Conservation (phyloP, 1,140 invertebrate species). For the Ptiloglossa arizonensis region DNA sequence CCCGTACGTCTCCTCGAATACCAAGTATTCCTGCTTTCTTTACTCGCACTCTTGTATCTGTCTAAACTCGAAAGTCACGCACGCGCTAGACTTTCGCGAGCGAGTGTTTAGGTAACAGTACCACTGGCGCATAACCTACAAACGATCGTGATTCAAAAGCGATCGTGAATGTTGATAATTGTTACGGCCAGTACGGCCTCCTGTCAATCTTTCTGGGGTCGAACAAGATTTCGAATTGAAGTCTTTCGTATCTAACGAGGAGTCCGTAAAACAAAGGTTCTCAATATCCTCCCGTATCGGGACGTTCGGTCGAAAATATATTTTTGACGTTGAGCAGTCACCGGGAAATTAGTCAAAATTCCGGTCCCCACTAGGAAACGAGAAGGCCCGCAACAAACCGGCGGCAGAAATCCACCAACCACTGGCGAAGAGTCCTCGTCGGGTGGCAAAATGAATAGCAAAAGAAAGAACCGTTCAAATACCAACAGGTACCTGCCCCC, state of each 20-base stretch:
- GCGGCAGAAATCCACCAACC: slow-evolving; percentile 79
- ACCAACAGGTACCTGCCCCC: slow-evolving; percentile 75
- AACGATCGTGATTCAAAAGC: slow-evolving; percentile 53
- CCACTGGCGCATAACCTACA: slow-evolving; percentile 70
- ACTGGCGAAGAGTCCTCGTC: slow-evolving; percentile 74
- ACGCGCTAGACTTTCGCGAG: slow-evolving; percentile 40
- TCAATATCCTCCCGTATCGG: slow-evolving; percentile 18
- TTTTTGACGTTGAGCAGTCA: slow-evolving; percentile 63
- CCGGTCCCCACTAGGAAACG: slow-evolving; percentile 84
- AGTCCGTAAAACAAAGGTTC: not conserved
- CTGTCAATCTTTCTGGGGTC: slow-evolving; percentile 7
- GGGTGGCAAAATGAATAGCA: slow-evolving; percentile 81
- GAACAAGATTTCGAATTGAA: slow-evolving; percentile 24
- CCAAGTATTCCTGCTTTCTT: slow-evolving; percentile 48
- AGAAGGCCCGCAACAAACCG: slow-evolving; percentile 81
- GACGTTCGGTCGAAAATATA: slow-evolving; percentile 44
- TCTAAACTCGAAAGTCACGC: slow-evolving; percentile 50
- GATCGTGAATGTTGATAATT: slow-evolving; percentile 66
- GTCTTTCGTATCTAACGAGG: slow-evolving; percentile 6
- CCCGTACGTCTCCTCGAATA: slow-evolving; percentile 56
- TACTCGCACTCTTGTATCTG: slow-evolving; percentile 31
- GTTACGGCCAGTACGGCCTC: slow-evolving; percentile 20
- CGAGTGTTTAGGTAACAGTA: slow-evolving; percentile 25
- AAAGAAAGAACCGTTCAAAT: slow-evolving; percentile 81
- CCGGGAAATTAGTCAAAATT: slow-evolving; percentile 83